Conservation (phyloP, 2,113 vertebrate genomes). For the Onychostruthus taczanowskii region DNA sequence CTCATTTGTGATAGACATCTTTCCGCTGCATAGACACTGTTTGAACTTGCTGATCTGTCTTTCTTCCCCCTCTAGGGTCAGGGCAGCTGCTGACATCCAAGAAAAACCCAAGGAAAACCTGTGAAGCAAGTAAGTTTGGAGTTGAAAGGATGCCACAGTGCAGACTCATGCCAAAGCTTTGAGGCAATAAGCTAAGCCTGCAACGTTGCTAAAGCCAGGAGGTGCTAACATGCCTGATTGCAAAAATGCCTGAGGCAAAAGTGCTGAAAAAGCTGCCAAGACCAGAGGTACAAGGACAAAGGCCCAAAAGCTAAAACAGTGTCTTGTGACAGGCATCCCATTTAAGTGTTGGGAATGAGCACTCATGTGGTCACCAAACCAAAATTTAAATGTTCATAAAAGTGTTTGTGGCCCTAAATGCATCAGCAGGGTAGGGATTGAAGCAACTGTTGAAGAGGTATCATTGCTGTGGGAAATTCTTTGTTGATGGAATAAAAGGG, state of each 20-base stretch:
- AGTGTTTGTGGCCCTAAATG: not conserved
- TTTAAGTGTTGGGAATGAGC: not conserved
- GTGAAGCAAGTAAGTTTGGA: constrained; percentile 35
- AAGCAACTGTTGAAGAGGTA: not conserved
- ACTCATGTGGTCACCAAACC: not conserved
- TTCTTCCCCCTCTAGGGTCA: not conserved
- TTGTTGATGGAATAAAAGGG: not conserved
- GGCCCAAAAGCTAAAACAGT: not conserved
- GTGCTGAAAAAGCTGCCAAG: not conserved
- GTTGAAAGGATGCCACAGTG: constrained; percentile 46
- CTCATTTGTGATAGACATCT: constrained; percentile 47
- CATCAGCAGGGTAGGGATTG: not conserved
- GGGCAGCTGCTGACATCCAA: constrained; percentile 47
- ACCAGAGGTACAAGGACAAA: constrained; percentile 5
- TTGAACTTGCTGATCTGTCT: constrained; percentile 46
- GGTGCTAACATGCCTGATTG: constrained; percentile 21
- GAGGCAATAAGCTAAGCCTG: constrained; percentile 35
- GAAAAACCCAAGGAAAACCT: constrained; percentile 20
- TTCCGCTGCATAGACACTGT: constrained; percentile 31
- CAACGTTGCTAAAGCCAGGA: constrained; percentile 40
- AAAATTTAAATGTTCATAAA: not conserved
- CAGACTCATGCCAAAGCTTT: constrained; percentile 44
- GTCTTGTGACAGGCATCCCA: not conserved
- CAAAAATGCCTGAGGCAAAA: constrained; percentile 27
- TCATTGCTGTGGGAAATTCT: not conserved